These are phyloP conservation scores for Alcis repandata DNA, from an alignment of 2,888 invertebrate genomes.

Conservation along the genomic window DNA sequence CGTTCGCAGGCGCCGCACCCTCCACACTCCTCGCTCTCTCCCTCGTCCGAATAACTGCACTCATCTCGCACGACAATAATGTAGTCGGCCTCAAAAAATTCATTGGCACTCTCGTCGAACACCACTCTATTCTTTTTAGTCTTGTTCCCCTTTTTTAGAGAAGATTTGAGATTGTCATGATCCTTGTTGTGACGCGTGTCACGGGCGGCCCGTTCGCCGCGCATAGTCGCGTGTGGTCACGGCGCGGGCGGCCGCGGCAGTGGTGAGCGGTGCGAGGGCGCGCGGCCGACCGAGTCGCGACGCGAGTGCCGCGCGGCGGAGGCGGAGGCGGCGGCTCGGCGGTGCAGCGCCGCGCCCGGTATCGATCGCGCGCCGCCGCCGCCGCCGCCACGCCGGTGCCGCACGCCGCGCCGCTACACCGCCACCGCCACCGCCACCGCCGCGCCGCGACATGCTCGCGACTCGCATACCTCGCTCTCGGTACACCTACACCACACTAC, in stretches of 20 bases:
- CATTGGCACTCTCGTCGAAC: conserved; percentile 95
- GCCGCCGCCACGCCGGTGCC: conserved; percentile 58
- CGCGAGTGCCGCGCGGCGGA: conserved; percentile 44
- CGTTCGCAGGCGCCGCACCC: conserved; percentile 83
- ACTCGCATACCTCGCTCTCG: too few species aligned
- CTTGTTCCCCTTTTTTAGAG: conserved; percentile 92
- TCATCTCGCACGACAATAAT: conserved; percentile 96
- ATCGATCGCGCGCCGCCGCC: conserved; percentile 66
- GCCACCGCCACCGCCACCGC: background rate
- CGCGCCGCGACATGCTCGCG: too few species aligned
- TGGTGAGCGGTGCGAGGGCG: conserved; percentile 53
- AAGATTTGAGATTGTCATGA: conserved; percentile 89
- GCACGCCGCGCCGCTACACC: conserved; percentile 42
- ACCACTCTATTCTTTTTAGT: conserved; percentile 92
- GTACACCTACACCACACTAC: background rate
- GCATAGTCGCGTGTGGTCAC: conserved; percentile 80
- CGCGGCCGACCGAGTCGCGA: conserved; percentile 42
- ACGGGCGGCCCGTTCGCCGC: conserved; percentile 80
- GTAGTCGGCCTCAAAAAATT: conserved; percentile 97
- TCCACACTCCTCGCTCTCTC: conserved; percentile 91
- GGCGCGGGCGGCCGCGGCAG: conserved; percentile 70
- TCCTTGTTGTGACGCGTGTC: conserved; percentile 88
- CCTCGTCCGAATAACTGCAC: conserved; percentile 93
- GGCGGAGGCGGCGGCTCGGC: conserved; percentile 35
- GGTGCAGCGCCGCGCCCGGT: conserved; percentile 74